Evolutionary conservation across 2,113 vertebrate species (phyloP).

Genomic region (Callipepla squamata): DNA sequence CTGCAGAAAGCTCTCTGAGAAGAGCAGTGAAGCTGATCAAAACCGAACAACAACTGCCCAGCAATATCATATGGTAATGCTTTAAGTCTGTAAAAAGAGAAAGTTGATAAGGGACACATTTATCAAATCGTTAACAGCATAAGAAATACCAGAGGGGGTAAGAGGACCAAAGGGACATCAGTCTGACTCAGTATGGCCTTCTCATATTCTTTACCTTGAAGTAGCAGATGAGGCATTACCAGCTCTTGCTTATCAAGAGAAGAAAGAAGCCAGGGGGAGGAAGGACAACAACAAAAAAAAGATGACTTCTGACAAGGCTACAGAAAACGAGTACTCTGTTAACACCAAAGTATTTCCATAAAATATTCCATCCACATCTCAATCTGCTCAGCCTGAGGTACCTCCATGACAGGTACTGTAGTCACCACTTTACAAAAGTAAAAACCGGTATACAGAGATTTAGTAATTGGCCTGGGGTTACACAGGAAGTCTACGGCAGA

Average conservation of each 20-base stretch:
- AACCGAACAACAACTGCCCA: not conserved
- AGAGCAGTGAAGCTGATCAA: not conserved
- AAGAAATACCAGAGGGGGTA: not conserved
- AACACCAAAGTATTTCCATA: not conserved
- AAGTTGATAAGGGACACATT: not conserved
- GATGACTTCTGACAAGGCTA: not conserved
- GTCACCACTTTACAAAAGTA: not conserved
- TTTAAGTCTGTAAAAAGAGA: not conserved
- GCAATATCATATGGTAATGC: accelerated
- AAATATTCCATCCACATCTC: not conserved
- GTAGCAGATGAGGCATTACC: not conserved
- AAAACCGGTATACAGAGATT: not conserved
- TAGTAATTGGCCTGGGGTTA: constrained; percentile 21
- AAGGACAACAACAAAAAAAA: not conserved
- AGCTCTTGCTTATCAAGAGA: not conserved
- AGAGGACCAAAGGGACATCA: not conserved
- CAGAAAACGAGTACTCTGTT: not conserved
- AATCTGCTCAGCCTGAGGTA: not conserved
- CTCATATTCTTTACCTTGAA: not conserved
- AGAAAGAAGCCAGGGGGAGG: not conserved
- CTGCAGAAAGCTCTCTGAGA: not conserved
- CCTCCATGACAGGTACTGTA: not conserved
- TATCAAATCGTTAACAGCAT: not conserved
- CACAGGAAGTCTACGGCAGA: not conserved
- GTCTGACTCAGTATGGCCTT: not conserved